Percentiles rank a stretch among this genome's conserved stretches.
phyloP scores from a whole-genome alignment of 1,140 invertebrate species.

The Ctenoplectra terminalis region DNA sequence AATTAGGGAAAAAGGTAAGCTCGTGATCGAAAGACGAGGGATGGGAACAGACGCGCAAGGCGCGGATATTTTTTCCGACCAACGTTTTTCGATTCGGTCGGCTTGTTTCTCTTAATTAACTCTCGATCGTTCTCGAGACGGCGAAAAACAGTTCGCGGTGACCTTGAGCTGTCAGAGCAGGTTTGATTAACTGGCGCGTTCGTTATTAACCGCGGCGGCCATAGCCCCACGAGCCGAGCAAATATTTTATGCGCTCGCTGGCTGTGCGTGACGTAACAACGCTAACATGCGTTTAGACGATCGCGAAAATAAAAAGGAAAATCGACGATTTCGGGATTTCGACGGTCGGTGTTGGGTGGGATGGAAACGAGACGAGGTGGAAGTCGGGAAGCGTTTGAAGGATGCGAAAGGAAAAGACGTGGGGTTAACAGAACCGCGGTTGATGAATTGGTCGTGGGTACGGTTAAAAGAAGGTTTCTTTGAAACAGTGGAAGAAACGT shows the following conservation, averaged over 20 bases:
- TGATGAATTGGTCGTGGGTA: slow-evolving; percentile 1
- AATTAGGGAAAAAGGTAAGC: neutral
- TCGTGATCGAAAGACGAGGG: neutral
- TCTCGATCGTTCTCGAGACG: slow-evolving; percentile 58
- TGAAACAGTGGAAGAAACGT: neutral
- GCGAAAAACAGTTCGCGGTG: slow-evolving; percentile 33
- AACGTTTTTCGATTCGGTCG: slow-evolving; percentile 20
- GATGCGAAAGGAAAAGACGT: neutral
- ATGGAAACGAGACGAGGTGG: neutral
- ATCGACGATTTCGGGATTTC: neutral
- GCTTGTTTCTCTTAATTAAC: slow-evolving; percentile 63
- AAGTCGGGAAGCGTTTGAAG: neutral
- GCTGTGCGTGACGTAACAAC: slow-evolving; percentile 23
- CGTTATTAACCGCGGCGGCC: slow-evolving; percentile 41
- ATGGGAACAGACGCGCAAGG: neutral
- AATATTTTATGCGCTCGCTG: slow-evolving; percentile 49
- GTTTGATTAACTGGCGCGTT: slow-evolving; percentile 66
- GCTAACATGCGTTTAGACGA: neutral
- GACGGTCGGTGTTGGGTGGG: neutral
- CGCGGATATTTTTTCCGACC: slow-evolving; percentile 44
- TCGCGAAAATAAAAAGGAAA: slow-evolving; percentile 1
- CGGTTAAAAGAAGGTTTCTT: slow-evolving; percentile 7
- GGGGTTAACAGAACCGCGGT: neutral
- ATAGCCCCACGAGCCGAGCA: slow-evolving; percentile 41
- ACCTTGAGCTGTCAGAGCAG: slow-evolving; percentile 64